Evolutionary conservation across 2,888 invertebrate genomes (phyloP).

Genomic region (Aphidoletes aphidimyza): DNA sequence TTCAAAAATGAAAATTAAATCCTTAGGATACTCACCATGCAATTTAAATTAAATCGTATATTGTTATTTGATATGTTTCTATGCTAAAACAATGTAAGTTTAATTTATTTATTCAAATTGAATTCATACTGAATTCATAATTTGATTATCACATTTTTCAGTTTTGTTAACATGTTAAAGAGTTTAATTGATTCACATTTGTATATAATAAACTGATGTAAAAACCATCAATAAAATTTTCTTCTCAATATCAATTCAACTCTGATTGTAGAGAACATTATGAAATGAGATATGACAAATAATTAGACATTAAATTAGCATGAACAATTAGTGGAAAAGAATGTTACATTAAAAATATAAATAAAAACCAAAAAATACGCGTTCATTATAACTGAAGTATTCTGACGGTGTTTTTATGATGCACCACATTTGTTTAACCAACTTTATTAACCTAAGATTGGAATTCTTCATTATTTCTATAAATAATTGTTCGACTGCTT

Average conservation of each 20-base stretch:
- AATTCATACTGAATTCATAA: background rate
- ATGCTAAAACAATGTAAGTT: background rate
- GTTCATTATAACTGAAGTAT: background rate
- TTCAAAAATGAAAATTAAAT: too few species aligned
- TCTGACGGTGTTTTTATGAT: too few species aligned
- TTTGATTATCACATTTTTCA: background rate
- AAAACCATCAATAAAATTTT: background rate
- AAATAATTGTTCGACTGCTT: too few species aligned
- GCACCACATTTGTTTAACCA: too few species aligned
- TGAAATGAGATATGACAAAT: background rate
- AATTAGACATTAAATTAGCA: constrained; percentile 1
- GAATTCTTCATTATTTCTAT: too few species aligned
- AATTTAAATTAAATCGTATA: too few species aligned
- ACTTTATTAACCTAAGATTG: too few species aligned
- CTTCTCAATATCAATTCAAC: background rate
- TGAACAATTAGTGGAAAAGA: background rate
- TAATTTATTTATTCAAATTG: background rate
- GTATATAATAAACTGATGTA: background rate
- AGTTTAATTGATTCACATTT: background rate
- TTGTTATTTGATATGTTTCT: too few species aligned
- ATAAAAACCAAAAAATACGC: background rate
- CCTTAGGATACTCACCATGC: too few species aligned
- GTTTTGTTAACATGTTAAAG: background rate
- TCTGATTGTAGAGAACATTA: background rate
- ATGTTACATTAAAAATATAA: background rate